Percentiles rank a stretch among this genome's conserved stretches.
phyloP scores from a whole-genome alignment of 2,888 invertebrate species.

The Octodonta nipae region DNA sequence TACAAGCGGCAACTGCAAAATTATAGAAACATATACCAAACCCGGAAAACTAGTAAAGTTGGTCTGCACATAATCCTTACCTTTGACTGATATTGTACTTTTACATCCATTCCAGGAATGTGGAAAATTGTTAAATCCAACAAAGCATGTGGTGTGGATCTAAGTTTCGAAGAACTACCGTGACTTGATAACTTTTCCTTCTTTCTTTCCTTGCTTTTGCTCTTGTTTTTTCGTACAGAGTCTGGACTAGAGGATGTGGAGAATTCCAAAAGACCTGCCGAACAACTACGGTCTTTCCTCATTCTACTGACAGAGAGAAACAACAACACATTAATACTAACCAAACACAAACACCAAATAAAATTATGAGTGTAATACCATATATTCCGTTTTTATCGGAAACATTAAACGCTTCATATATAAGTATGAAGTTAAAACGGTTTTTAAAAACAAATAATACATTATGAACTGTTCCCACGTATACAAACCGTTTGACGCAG shows the following conservation, averaged over 20 bases:
- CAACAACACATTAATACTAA: constrained; percentile 12
- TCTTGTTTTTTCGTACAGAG: constrained; percentile 29
- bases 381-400: too few species aligned
- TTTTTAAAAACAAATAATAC: too few species aligned
- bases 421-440: too few species aligned
- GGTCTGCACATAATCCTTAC: constrained; percentile 15
- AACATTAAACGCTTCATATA: too few species aligned
- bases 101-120: constrained; percentile 78
- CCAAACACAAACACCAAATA: too few species aligned
- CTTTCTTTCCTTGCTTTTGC: too few species aligned
- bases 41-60: not conserved
- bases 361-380: too few species aligned
- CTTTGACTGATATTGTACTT: constrained; percentile 34
- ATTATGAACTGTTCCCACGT: too few species aligned
- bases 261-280: constrained; percentile 34
- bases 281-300: constrained; percentile 53
- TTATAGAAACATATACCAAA: too few species aligned
- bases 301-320: constrained; percentile 36
- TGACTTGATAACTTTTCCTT: constrained; percentile 31
- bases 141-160: constrained; percentile 30
- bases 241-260: constrained; percentile 32
- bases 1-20: too few species aligned
- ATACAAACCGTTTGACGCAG: too few species aligned
- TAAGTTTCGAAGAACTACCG: constrained; percentile 27
- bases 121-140: constrained; percentile 76